Base-by-base conservation (phyloP, 2,113 vertebrate genomes). In the Coryphaenoides rupestris region DNA sequence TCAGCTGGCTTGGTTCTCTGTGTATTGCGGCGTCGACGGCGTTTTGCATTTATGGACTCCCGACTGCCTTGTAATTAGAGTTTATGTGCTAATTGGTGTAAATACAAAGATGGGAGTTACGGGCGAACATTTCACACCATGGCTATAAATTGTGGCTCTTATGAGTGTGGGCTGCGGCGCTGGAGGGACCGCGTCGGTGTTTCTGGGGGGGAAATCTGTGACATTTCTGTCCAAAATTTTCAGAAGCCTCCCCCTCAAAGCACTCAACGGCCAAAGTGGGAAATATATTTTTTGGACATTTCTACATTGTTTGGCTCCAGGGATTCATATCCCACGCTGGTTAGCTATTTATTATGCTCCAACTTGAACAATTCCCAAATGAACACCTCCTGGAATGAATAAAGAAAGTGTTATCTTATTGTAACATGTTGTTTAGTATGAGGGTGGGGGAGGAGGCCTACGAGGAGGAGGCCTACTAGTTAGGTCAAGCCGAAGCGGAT, bases 41-140 rank as follows among this genome's bases (percentile, higher is more conserved):
- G 62, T 87, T 90, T 92, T 87, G 88, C 89, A 88, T 91, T 92
- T 92, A 92, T 77, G 84, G 92, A 91, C 92, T 93, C 89, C 89
- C 88, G 89, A 90, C 87, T 92, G 90, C 88, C 92, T 80, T 90
- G 84, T 94, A 93, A 94, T 95, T 93, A 94, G 90, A 87, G 89
- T 92, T 96, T 96, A 92, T 89, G 89, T 92, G 92, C 93, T 95
- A 95, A 94, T 91, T 96, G 94, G 89, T 93, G 87, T 92, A 94
- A 96, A 94, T 90, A 92, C 89, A 89, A 92, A 93, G 91, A 91
- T 88, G 91, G 85, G 87, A 92, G 86, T 89, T 84, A 73, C 82
- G 86, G 86, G 85, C 87, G 87, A 84, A 84, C 84, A 90, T 91
- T 92, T 92, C 89, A 87, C 84, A 87, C 86, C 0, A 33, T 63